A percentile compares a stretch with the other conserved stretches of the same genome.
Conservation (phyloP, 2,888 invertebrate species). For the Cosmorhoe ocellata region DNA sequence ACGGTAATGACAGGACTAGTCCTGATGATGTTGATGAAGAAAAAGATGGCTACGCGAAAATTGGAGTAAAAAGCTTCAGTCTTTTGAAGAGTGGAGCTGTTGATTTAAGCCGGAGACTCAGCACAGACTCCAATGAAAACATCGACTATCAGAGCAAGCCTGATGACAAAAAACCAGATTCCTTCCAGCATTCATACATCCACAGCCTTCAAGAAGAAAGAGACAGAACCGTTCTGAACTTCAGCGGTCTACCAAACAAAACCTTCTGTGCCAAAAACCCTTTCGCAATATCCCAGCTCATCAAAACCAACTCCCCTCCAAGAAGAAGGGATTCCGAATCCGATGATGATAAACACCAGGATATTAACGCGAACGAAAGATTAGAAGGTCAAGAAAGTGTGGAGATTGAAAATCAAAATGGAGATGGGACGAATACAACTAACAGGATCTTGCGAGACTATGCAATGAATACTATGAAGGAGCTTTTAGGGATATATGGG, state of each 20-base stretch:
- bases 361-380: slow-evolving; percentile 75
- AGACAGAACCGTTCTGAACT: slow-evolving; percentile 71
- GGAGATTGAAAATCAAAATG: slow-evolving; percentile 67
- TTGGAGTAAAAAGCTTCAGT: slow-evolving; percentile 77
- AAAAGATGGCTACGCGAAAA: slow-evolving; percentile 63
- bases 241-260: slow-evolving; percentile 78
- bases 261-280: slow-evolving; percentile 82
- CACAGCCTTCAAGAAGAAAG: slow-evolving; percentile 74
- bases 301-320: slow-evolving; percentile 79
- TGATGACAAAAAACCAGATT: slow-evolving; percentile 71
- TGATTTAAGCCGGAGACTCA: slow-evolving; percentile 76
- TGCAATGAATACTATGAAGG: slow-evolving; percentile 91
- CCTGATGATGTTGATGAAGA: slow-evolving; percentile 60
- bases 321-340: slow-evolving; percentile 79
- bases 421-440: slow-evolving; percentile 72
- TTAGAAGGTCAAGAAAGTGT: slow-evolving; percentile 63
- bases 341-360: slow-evolving; percentile 76
- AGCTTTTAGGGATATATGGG: slow-evolving; percentile 89
- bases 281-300: slow-evolving; percentile 80
- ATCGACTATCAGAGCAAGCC: slow-evolving; percentile 76
- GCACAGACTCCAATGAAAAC: slow-evolving; percentile 79
- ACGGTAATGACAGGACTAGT: slow-evolving; percentile 68
- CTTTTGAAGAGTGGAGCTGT: slow-evolving; percentile 76
- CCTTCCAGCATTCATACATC: slow-evolving; percentile 77
- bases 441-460: slow-evolving; percentile 88